Evolutionary conservation across 2,888 invertebrate genomes (phyloP).

Genomic region (Zeuzera pyrina): DNA sequence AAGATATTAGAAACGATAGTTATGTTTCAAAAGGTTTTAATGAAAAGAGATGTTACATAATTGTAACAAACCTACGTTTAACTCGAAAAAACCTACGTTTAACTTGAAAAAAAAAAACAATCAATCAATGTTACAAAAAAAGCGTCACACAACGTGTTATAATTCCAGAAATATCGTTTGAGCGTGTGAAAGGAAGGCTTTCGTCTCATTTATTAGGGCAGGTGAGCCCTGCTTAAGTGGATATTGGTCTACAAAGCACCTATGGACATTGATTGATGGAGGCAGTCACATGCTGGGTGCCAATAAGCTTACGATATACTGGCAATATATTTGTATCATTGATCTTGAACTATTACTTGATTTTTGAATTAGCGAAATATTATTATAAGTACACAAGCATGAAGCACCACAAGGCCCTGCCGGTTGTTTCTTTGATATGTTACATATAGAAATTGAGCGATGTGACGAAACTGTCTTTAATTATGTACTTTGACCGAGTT

Average conservation of each 20-base stretch:
- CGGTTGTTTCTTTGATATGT: no score
- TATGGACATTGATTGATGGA: slow-evolving; percentile 47
- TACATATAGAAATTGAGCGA: no score
- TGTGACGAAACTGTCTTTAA: no score
- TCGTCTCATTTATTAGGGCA: slow-evolving; percentile 34
- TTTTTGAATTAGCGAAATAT: no score
- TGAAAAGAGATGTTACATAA: no score
- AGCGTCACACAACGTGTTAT: slow-evolving; percentile 1
- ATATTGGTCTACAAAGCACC: slow-evolving; percentile 41
- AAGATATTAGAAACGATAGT: no score
- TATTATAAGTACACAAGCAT: no score
- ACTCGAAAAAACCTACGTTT: not conserved
- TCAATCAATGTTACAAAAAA: slow-evolving; percentile 1
- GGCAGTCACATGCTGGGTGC: slow-evolving; percentile 25
- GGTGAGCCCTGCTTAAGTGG: slow-evolving; percentile 39
- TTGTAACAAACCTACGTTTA: no score
- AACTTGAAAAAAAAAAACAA: not conserved
- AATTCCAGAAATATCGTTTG: slow-evolving; percentile 2
- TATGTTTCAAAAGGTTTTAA: no score
- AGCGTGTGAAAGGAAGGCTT: slow-evolving; percentile 20
- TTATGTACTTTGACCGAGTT: no score
- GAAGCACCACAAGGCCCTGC: no score
- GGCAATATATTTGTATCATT: no score
- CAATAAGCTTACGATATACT: slow-evolving; percentile 19
- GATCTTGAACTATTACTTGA: not conserved